phyloP scores from a whole-genome alignment of 2,797 vertebrate genomes.

The Spea hammondii region DNA sequence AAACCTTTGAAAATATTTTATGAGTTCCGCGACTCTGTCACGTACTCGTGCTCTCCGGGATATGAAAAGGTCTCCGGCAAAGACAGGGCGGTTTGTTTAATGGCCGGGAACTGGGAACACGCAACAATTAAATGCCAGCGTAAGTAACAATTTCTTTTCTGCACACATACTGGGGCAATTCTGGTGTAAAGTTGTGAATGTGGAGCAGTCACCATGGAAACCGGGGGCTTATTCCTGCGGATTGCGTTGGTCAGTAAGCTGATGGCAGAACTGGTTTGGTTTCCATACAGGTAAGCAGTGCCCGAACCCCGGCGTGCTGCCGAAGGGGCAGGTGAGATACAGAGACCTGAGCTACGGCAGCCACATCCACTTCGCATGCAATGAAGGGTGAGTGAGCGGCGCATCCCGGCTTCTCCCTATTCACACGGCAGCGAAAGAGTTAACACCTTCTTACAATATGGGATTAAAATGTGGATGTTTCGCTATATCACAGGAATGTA shows the following conservation, averaged over 20 bases:
- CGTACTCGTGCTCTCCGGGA: slow-evolving; percentile 70
- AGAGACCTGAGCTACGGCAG: slow-evolving; percentile 71
- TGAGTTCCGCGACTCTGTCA: slow-evolving; percentile 70
- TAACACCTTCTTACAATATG: too few relatives aligned
- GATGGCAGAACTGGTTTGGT: neutral
- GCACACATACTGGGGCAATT: neutral
- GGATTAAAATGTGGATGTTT: too few relatives aligned
- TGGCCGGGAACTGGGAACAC: slow-evolving; percentile 69
- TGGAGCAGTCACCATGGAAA: too few relatives aligned
- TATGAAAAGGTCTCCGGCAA: slow-evolving; percentile 61
- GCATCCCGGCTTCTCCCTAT: neutral
- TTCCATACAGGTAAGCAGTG: slow-evolving; percentile 74
- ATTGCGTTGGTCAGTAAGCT: neutral
- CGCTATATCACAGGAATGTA: too few relatives aligned
- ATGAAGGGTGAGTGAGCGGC: slow-evolving; percentile 75
- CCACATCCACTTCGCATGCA: slow-evolving; percentile 73
- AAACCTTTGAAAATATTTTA: slow-evolving; percentile 66
- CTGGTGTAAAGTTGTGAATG: too few relatives aligned
- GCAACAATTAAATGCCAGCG: slow-evolving; percentile 74
- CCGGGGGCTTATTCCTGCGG: too few relatives aligned
- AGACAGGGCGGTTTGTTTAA: slow-evolving; percentile 68
- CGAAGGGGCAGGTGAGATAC: slow-evolving; percentile 68
- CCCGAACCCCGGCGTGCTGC: slow-evolving; percentile 65
- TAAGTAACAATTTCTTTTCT: slow-evolving; percentile 65
- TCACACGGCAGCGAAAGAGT: too few relatives aligned